Conservation (phyloP, 92 coral and sea anemone species). For the Micromussa lordhowensis region DNA sequence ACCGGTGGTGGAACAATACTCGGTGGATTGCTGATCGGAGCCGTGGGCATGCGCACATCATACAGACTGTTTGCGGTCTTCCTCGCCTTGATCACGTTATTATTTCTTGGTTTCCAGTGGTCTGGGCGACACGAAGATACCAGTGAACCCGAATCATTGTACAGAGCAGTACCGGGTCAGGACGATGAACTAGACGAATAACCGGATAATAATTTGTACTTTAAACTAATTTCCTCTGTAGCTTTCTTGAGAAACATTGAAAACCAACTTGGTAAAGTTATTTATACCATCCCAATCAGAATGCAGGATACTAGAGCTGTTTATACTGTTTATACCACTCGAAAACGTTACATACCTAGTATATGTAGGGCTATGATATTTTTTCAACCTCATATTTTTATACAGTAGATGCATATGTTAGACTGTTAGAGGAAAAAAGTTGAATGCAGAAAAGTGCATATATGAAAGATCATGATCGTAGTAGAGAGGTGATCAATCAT, state of each 20-base stretch:
- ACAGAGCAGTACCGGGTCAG: constrained; percentile 14
- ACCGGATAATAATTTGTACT: background rate
- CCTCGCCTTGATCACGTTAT: background rate
- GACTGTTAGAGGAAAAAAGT: too few relatives aligned
- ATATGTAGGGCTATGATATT: too few relatives aligned
- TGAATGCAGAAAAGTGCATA: too few relatives aligned
- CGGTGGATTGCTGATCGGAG: constrained; percentile 23
- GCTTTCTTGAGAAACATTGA: background rate
- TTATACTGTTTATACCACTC: too few relatives aligned
- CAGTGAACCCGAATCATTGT: background rate
- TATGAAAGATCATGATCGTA: too few relatives aligned
- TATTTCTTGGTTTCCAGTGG: constrained; percentile 28
- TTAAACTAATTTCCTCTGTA: background rate
- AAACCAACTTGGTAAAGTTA: too few relatives aligned
- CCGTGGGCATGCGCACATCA: background rate
- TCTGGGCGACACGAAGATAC: background rate
- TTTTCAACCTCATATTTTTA: too few relatives aligned
- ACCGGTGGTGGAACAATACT: constrained; percentile 26
- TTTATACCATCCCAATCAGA: too few relatives aligned
- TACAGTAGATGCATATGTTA: too few relatives aligned
- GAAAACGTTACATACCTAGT: too few relatives aligned
- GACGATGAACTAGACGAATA: background rate
- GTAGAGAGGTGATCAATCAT: too few relatives aligned
- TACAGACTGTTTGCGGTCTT: constrained; percentile 35
- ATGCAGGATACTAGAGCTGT: too few relatives aligned